Base-by-base conservation (phyloP, 2,113 vertebrate genomes). In the Petrocephalus microphthalmus region DNA sequence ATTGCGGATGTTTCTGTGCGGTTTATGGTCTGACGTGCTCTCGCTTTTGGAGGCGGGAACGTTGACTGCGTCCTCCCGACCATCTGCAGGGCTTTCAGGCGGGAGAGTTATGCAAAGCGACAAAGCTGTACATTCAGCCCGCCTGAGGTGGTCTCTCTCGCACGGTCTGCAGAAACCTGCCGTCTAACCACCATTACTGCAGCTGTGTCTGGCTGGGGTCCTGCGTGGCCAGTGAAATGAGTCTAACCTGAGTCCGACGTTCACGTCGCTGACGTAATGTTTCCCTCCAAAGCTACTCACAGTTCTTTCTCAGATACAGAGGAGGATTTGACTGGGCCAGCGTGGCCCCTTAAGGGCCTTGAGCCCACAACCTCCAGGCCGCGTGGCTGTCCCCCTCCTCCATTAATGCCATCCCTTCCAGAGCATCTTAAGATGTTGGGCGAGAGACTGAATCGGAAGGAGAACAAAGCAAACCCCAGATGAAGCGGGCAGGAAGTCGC, bases 11-110 rank as follows among this genome's bases (percentile, higher is more conserved):
- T 52, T 42, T 88, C 49, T n/a, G 19, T 45, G 52, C 2, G 67
- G n/a, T 42, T 74, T 88, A 82, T 88, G 87, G 49, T 82, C 51
- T 82, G 51, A 82, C 52, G 57, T 71, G 87, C 47, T 52, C 60
- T 87, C 60, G 5, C 17, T 52, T 53, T 74, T 10, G 15, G 19
- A 52, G 29, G 67, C 64, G 20, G 67, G 64, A 47, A 53, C 15
- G 15, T 33, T 51, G n/a, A 33, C 47, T 74, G 13, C 20, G 25
- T 49, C 25, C 64, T 51, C 64, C 11, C 11, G 45, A 29, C 56
- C 47, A 71, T 54, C 49, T 54, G 49, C 52, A 29, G 17, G 11
- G n/a, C 33, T 33, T 85, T 25, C 29, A 85, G 15, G 51, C 51
- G 2, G 11, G 29, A 54, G 51, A 56, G 49, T 49, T 22, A 83